Evolutionary conservation across 2,888 invertebrate species (phyloP).

Genomic region (Epirrhoe alternata): DNA sequence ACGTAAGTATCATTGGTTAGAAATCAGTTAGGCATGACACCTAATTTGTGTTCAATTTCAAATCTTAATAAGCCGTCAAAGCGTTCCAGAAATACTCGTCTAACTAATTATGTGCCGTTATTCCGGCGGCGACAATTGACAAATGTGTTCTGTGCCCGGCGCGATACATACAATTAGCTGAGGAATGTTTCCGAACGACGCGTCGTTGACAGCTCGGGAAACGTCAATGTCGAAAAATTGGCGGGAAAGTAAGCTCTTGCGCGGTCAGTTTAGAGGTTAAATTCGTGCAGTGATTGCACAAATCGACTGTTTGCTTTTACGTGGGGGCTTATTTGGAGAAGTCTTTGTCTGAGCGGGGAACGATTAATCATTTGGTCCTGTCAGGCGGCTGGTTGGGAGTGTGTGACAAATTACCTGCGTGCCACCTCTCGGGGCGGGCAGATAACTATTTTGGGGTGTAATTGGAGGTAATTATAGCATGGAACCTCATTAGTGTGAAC

Average conservation of each 20-base stretch:
- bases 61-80: constrained; percentile 84
- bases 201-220: constrained; percentile 63
- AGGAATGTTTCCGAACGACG: constrained; percentile 76
- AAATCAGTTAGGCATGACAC: constrained; percentile 80
- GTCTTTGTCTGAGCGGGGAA: constrained; percentile 71
- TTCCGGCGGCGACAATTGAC: constrained; percentile 80
- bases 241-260: constrained; percentile 71
- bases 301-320: constrained; percentile 76
- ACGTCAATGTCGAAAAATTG: constrained; percentile 63
- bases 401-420: constrained; percentile 79
- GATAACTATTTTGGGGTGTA: constrained; percentile 59
- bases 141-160: constrained; percentile 75
- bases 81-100: constrained; percentile 77
- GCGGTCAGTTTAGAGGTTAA: constrained; percentile 62
- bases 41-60: constrained; percentile 84
- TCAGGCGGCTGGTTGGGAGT: constrained; percentile 69
- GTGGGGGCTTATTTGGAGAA: constrained; percentile 76
- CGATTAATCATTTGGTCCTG: constrained; percentile 78
- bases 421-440: constrained; percentile 62
- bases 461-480: constrained; percentile 48
- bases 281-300: constrained; percentile 69
- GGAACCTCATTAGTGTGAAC: constrained; percentile 43
- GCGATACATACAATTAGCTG: constrained; percentile 81
- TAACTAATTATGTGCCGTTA: constrained; percentile 78
- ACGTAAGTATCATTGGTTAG: constrained; percentile 60